Conservation (phyloP, 2,113 vertebrate species). For the Thunnus thynnus region DNA sequence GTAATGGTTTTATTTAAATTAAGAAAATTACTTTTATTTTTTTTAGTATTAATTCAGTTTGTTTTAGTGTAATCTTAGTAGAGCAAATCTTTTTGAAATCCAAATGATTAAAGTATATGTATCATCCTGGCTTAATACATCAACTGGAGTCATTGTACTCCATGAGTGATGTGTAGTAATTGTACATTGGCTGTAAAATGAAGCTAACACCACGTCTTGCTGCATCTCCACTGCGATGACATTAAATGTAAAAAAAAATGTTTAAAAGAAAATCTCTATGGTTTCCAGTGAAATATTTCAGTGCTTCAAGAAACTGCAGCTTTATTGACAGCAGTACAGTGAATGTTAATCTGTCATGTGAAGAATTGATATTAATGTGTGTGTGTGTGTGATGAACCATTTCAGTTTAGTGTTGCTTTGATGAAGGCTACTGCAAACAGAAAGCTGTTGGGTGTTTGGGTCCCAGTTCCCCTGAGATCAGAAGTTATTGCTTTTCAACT, state of each 20-base stretch:
- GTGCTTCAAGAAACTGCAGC: neutral
- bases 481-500: too few species aligned
- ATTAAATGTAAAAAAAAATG: neutral
- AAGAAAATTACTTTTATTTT: neutral
- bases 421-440: too few species aligned
- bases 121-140: neutral
- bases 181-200: neutral
- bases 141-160: neutral
- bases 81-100: neutral
- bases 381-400: too few species aligned
- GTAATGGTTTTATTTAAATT: conserved; percentile 6
- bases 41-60: neutral
- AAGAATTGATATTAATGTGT: too few species aligned
- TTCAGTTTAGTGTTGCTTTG: too few species aligned
- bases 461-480: too few species aligned
- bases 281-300: neutral
- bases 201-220: neutral
- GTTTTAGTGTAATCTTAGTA: neutral
- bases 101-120: neutral
- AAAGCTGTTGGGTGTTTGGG: neutral
- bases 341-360: too few species aligned
- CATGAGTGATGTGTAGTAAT: neutral
- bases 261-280: neutral
- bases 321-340: neutral
- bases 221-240: neutral